phyloP scores from a whole-genome alignment of 2,113 vertebrate species.

The Atractosteus spatula region DNA sequence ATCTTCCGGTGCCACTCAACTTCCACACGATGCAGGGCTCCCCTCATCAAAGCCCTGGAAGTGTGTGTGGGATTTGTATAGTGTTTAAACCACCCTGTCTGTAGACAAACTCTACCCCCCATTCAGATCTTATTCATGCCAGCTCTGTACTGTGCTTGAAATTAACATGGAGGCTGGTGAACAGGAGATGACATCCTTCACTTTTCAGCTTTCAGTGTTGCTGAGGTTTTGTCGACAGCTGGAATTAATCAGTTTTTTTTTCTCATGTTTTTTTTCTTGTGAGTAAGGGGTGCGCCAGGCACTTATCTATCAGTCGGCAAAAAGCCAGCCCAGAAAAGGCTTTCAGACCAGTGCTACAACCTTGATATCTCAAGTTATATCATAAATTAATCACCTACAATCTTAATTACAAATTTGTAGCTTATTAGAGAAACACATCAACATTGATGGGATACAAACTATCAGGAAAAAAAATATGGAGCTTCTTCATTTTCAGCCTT shows the following conservation, averaged over 20 bases:
- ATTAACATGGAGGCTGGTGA: not conserved
- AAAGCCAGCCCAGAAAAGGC: not conserved
- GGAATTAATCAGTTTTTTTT: constrained; percentile 9
- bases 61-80: constrained; percentile 77
- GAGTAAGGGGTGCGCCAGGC: not conserved
- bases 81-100: constrained; percentile 59
- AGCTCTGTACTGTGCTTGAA: not conserved
- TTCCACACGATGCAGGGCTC: constrained; percentile 49
- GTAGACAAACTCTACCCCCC: constrained; percentile 34
- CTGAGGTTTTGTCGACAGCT: not conserved
- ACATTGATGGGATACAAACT: too few relatives aligned
- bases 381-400: not conserved
- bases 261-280: not conserved
- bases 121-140: not conserved
- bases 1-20: constrained; percentile 64
- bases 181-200: not conserved
- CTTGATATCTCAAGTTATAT: not conserved
- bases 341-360: not conserved
- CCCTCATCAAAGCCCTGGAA: constrained; percentile 81
- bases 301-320: not conserved
- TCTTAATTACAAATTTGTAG: not conserved
- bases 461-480: too few relatives aligned
- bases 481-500: too few relatives aligned
- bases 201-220: not conserved
- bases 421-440: too few relatives aligned